A percentile compares a stretch with the other conserved stretches of the same genome.
Conservation (phyloP, 2,797 vertebrate species). For the Chaenodraco wilsoni region DNA sequence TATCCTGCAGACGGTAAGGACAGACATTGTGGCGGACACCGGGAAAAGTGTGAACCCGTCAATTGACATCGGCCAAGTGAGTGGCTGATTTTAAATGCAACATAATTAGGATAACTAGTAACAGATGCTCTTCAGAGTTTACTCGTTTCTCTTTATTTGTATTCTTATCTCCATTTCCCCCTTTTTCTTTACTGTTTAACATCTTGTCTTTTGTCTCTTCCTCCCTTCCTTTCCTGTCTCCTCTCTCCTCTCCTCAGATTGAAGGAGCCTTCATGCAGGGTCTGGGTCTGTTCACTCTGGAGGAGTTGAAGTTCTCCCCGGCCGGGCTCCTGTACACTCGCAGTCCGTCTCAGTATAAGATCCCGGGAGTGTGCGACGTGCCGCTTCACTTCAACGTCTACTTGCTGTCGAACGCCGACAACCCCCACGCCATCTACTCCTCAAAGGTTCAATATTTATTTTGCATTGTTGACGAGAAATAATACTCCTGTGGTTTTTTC, state of each 20-base stretch:
- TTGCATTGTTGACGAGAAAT: too few relatives aligned
- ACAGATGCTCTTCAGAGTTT: too few relatives aligned
- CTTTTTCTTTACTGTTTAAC: too few relatives aligned
- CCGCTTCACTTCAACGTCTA: slow-evolving; percentile 84
- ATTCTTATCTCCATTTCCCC: too few relatives aligned
- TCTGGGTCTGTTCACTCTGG: slow-evolving; percentile 86
- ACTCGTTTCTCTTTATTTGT: too few relatives aligned
- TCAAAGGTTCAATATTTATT: slow-evolving; percentile 80
- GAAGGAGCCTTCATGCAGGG: slow-evolving; percentile 90
- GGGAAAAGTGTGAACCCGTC: slow-evolving; percentile 84
- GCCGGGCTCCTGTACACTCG: slow-evolving; percentile 86
- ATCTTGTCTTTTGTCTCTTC: too few relatives aligned
- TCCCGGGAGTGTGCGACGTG: slow-evolving; percentile 87
- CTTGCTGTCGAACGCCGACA: slow-evolving; percentile 80
- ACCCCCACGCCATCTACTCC: slow-evolving; percentile 89
- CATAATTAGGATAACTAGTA: too few relatives aligned
- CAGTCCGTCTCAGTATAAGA: slow-evolving; percentile 87
- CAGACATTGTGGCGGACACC: slow-evolving; percentile 81
- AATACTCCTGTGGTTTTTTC: too few relatives aligned
- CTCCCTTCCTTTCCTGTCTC: background rate
- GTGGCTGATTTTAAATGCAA: background rate
- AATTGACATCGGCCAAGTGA: slow-evolving; percentile 85
- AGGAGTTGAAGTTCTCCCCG: slow-evolving; percentile 89
- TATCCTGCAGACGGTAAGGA: slow-evolving; percentile 76
- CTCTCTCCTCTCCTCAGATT: slow-evolving; percentile 72